phyloP scores from a whole-genome alignment of 30 jellyfish, hydroid and myxozoan species.

The Hydractinia symbiolongicarpus region DNA sequence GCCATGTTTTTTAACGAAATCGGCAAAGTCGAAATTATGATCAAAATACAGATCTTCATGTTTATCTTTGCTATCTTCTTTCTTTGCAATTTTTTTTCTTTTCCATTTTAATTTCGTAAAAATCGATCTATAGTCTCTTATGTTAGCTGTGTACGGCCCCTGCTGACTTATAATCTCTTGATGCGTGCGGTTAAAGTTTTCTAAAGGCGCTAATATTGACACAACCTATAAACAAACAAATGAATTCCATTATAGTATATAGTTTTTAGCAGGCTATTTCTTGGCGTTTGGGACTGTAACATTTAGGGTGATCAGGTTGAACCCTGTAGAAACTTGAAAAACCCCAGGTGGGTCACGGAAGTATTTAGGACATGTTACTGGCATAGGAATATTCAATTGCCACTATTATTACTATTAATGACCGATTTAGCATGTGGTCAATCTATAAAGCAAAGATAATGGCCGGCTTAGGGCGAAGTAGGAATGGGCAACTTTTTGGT shows the following conservation, averaged over 20 bases:
- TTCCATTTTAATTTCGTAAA: conserved; percentile 4
- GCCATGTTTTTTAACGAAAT: conserved; percentile 34
- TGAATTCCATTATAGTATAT: neutral
- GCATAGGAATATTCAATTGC: too few species aligned
- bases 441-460: too few species aligned
- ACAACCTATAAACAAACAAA: conserved; percentile 27
- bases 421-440: too few species aligned
- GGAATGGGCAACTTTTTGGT: too few species aligned
- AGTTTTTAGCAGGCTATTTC: too few species aligned
- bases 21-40: conserved; percentile 28
- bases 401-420: too few species aligned
- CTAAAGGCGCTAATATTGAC: conserved; percentile 29
- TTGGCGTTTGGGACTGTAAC: too few species aligned
- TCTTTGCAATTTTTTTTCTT: conserved; percentile 19
- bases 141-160: conserved; percentile 32
- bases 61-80: conserved; percentile 14
- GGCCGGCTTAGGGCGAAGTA: too few species aligned
- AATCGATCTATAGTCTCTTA: conserved; percentile 45
- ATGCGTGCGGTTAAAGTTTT: conserved; percentile 28
- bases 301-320: too few species aligned
- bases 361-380: too few species aligned
- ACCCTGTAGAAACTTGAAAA: too few species aligned
- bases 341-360: too few species aligned
- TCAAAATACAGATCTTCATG: conserved; percentile 16
- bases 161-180: conserved; percentile 23